Percentiles rank a stretch among this genome's conserved stretches.
These are phyloP conservation scores for Dufourea novaeangliae DNA, from an alignment of 1,140 invertebrate species.

Conservation along the genomic window DNA sequence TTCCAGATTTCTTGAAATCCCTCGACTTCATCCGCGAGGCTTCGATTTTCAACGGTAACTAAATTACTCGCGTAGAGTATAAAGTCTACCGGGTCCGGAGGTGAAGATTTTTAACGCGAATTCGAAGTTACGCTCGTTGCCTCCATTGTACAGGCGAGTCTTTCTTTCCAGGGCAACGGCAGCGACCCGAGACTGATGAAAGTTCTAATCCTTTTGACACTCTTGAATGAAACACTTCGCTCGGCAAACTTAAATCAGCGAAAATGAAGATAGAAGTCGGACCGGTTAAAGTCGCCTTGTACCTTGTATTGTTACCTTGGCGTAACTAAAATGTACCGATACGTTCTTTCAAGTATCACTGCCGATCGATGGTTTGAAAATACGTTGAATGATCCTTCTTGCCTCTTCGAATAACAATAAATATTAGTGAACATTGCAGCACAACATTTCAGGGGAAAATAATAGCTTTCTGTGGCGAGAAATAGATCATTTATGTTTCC, in stretches of 20 bases:
- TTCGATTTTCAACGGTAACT: slow-evolving; percentile 24
- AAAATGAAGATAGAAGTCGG: slow-evolving; percentile 47
- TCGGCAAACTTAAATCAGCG: slow-evolving; percentile 42
- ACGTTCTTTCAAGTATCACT: not conserved
- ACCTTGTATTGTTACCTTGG: not conserved
- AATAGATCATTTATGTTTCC: no score
- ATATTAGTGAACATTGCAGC: no score
- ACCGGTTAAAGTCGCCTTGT: slow-evolving; percentile 49
- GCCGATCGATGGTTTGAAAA: no score
- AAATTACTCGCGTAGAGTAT: slow-evolving; percentile 26
- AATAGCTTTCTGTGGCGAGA: no score
- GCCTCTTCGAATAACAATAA: no score
- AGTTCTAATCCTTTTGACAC: slow-evolving; percentile 66
- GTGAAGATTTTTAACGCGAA: slow-evolving; percentile 33
- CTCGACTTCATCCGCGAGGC: not conserved
- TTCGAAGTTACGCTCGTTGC: not conserved
- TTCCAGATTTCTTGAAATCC: not conserved
- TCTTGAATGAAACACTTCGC: slow-evolving; percentile 52
- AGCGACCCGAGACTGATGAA: slow-evolving; percentile 61
- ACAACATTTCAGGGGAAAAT: no score
- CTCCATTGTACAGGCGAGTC: slow-evolving; percentile 10
- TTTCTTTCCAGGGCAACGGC: slow-evolving; percentile 3
- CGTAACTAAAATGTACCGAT: not conserved
- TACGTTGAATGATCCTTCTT: not conserved
- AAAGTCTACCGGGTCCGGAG: not conserved